A percentile compares a stretch with the other conserved stretches of the same genome.
phyloP scores from a whole-genome alignment of 2,113 vertebrate species.

The Labrus mixtus region DNA sequence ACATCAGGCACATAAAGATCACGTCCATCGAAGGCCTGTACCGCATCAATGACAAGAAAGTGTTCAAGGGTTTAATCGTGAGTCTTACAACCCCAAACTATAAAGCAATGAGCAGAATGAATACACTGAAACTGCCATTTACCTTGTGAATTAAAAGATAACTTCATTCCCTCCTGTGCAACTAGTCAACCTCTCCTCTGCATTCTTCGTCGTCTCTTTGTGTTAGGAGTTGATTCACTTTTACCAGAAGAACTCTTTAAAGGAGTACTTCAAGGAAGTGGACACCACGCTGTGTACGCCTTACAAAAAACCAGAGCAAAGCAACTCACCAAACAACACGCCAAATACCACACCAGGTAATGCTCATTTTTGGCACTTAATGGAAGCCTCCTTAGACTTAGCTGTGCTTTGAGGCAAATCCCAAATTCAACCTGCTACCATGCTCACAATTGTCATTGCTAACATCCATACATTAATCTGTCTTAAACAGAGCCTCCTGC shows the following conservation, averaged over 20 bases:
- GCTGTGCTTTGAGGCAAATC: neutral
- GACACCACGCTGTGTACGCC: constrained; percentile 89
- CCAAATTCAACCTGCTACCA: neutral
- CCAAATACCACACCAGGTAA: constrained; percentile 76
- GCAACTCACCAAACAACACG: constrained; percentile 45
- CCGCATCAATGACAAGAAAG: constrained; percentile 94
- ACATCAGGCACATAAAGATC: constrained; percentile 94
- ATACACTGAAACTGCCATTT: neutral
- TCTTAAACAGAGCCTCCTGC: too few relatives aligned
- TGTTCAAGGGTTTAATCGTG: constrained; percentile 90
- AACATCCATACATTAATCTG: neutral
- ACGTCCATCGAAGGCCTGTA: constrained; percentile 88
- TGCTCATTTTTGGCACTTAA: neutral
- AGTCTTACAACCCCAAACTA: constrained; percentile 46
- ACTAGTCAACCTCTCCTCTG: neutral
- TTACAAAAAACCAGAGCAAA: constrained; percentile 88
- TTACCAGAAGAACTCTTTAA: constrained; percentile 91
- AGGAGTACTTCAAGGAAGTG: constrained; percentile 92
- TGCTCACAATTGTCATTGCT: neutral
- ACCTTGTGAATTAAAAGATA: neutral
- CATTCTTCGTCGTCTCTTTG: neutral
- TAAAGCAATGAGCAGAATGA: neutral
- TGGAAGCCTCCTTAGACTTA: neutral
- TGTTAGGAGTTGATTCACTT: constrained; percentile 90
- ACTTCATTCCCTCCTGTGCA: neutral